A percentile compares a stretch with the other conserved stretches of the same genome.
These are phyloP conservation scores for Telmatochromis sp. DNA, from an alignment of 2,113 vertebrate species.

Conservation along the genomic window DNA sequence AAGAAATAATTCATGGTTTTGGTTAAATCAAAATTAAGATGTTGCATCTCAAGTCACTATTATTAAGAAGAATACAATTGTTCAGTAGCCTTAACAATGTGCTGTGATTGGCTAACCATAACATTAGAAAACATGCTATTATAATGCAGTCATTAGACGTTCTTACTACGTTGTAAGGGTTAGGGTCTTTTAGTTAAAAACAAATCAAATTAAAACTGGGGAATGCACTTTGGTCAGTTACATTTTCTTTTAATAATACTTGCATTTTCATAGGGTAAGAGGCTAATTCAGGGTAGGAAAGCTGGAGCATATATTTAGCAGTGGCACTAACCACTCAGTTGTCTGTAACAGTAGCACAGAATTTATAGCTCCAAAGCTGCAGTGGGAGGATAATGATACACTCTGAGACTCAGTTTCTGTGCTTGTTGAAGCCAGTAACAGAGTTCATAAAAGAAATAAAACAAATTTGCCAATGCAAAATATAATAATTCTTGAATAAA, in stretches of 20 bases:
- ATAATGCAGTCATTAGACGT: not conserved
- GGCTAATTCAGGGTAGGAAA: not conserved
- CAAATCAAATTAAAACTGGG: not conserved
- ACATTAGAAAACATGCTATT: not conserved
- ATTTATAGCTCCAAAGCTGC: not conserved
- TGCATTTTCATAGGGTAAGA: not conserved
- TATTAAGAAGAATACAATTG: not conserved
- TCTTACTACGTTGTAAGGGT: rapidly evolving
- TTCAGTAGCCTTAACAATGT: not conserved
- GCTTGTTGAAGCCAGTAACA: not conserved
- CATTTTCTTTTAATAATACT: not conserved
- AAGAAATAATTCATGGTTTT: not conserved
- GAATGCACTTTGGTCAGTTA: not conserved
- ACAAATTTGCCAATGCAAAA: rapidly evolving
- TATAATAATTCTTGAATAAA: not conserved
- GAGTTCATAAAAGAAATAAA: not conserved
- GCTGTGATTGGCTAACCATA: not conserved
- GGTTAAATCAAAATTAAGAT: not conserved
- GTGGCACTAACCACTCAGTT: not conserved
- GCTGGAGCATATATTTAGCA: not conserved
- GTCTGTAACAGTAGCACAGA: not conserved
- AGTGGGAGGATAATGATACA: not conserved
- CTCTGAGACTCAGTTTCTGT: not conserved
- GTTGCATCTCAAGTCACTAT: not conserved
- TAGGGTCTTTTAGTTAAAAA: not conserved